Evolutionary conservation across 2,888 invertebrate genomes (phyloP), one percentile per base, ranked within the genome.

Genomic region (Psococerastis gibbosa): DNA sequence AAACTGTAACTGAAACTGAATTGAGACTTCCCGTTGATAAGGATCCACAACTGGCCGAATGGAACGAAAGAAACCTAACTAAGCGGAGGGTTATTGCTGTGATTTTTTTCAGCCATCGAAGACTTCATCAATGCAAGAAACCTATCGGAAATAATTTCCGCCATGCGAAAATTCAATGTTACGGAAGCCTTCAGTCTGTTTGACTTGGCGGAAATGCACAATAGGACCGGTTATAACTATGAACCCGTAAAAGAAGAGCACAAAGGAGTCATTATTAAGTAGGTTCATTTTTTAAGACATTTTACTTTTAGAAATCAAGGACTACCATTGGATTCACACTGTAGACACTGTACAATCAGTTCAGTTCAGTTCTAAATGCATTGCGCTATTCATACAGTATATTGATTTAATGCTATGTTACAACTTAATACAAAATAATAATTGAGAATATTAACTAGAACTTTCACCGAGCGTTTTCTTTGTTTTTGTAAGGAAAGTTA

Each of bases 101-200:
- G 41, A 35, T 22, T 45, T 31, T 33, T 57, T 57, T 45, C 54
- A 75, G 75, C 70, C 50, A 81, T 87, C 50, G 75, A 78, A 2
- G 83, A 85, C 53, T 87, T 88, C 56, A 73, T 87, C 27, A 69
- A 71, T 0, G 78, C 85, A 0, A 66, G 71, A 22, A 75, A 33
- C 17, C 9, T 33, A 3, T 9, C 17, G 5, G 33, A 55, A 49
- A 43, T 52, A 48, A 55, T 57, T 44, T 45, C 53, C 38, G 49
- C 57, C 45, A 46, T 46, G 46, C 3, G 54, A 22, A 52, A 55
- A 48, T n/a, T n/a, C n/a, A n/a, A n/a, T n/a, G 55, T 55, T 3
- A 33, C 49, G 46, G 44, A 54, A 47, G 43, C 50, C 56, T 54
- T 48, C 11, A 33, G 3, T 33, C 3, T 9, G 5, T 5, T 16